These are phyloP conservation scores for Halichoerus grypus DNA, from an alignment of 2,113 vertebrate species.

Conservation along the genomic window DNA sequence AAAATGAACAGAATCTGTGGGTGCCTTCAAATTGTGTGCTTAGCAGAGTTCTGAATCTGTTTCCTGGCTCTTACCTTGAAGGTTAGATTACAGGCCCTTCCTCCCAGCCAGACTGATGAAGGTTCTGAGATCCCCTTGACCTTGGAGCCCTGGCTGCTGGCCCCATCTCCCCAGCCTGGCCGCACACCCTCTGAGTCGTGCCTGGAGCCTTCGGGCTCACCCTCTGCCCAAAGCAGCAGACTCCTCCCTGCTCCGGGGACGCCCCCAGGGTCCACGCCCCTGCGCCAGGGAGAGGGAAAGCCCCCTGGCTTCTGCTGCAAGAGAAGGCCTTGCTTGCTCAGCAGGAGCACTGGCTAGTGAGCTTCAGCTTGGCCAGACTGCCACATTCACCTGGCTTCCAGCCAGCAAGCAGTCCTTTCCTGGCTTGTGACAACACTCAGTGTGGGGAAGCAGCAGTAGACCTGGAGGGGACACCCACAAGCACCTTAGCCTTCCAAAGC, in stretches of 20 bases:
- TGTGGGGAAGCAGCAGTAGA: neutral
- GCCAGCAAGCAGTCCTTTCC: neutral
- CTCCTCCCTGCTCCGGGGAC: neutral
- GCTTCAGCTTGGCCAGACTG: neutral
- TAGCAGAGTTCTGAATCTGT: neutral
- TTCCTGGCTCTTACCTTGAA: neutral
- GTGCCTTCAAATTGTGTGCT: neutral
- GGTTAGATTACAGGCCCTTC: neutral
- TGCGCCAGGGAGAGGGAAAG: neutral
- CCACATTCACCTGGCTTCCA: accelerated
- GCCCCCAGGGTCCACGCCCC: accelerated
- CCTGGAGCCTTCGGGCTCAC: neutral
- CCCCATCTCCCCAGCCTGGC: neutral
- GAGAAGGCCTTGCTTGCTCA: neutral
- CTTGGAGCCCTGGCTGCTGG: neutral
- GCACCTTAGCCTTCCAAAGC: too few relatives aligned
- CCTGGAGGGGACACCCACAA: neutral
- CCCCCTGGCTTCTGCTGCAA: too few relatives aligned
- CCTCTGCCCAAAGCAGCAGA: neutral
- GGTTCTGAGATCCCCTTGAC: neutral
- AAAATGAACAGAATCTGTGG: neutral
- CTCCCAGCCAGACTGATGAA: neutral
- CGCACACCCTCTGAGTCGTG: neutral
- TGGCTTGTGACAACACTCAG: neutral
- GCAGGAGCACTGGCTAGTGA: accelerated